phyloP scores from a whole-genome alignment of 2,113 vertebrate species.

The Archocentrus centrarchus region DNA sequence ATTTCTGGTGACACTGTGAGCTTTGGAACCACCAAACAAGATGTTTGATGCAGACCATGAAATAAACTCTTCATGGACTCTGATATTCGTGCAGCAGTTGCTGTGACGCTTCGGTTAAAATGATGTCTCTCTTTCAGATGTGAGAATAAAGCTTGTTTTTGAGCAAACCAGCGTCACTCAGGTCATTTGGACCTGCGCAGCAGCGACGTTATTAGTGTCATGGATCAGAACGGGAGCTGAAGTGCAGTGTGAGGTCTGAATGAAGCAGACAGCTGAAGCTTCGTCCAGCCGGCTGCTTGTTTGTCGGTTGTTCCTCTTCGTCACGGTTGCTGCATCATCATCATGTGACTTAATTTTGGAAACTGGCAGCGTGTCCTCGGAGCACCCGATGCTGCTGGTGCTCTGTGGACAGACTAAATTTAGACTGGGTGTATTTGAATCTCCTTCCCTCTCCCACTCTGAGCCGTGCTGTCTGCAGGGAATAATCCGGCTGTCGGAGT shows the following conservation, averaged over 20 bases:
- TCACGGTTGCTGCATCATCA: slow-evolving; percentile 5
- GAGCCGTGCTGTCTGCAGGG: not conserved
- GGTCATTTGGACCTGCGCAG: too few relatives aligned
- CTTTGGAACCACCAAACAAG: too few relatives aligned
- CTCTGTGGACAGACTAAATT: slow-evolving; percentile 25
- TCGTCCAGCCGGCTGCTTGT: not conserved
- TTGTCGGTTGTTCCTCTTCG: not conserved
- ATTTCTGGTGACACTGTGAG: too few relatives aligned
- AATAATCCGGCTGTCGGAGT: not conserved
- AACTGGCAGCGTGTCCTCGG: not conserved
- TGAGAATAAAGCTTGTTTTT: too few relatives aligned
- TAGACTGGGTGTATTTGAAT: slow-evolving; percentile 31
- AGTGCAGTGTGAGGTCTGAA: not conserved
- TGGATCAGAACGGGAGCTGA: not conserved
- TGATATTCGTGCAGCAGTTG: too few relatives aligned
- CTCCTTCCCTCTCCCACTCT: slow-evolving; percentile 16
- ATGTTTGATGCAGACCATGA: too few relatives aligned
- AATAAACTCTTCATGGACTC: too few relatives aligned
- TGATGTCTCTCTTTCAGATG: too few relatives aligned
- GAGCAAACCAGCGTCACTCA: too few relatives aligned
- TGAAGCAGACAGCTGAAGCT: not conserved
- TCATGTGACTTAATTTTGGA: not conserved
- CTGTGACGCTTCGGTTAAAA: too few relatives aligned
- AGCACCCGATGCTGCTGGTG: not conserved
- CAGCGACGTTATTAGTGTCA: not conserved